Evolutionary conservation across 2,888 invertebrate genomes (phyloP).

Genomic region (Acholoe squamosa): DNA sequence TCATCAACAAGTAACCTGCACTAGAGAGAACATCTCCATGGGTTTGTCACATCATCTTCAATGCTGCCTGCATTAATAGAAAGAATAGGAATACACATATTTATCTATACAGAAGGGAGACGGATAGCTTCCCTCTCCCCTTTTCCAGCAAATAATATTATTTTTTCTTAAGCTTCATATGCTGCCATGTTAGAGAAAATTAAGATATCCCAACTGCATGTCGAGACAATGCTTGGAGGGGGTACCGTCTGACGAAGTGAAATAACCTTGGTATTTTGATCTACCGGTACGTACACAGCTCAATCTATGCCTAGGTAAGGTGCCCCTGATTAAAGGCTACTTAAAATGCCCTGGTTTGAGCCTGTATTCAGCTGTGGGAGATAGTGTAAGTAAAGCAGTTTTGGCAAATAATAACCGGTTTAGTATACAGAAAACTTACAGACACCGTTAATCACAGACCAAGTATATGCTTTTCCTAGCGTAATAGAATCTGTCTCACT

Average conservation of each 20-base stretch:
- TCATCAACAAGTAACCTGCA: conserved; percentile 1
- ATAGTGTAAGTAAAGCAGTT: conserved; percentile 1
- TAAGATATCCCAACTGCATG: not conserved
- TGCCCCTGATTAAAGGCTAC: not conserved
- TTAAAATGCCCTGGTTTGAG: conserved; percentile 5
- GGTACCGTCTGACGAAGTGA: not conserved
- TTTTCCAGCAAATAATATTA: not conserved
- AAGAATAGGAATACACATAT: not conserved
- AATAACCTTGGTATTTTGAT: not conserved
- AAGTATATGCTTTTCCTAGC: not conserved
- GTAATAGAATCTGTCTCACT: too few relatives aligned
- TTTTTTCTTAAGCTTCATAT: not conserved
- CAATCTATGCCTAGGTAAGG: not conserved
- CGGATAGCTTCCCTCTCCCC: not conserved
- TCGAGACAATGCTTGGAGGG: not conserved
- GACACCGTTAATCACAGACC: not conserved
- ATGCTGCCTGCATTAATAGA: conserved; percentile 45
- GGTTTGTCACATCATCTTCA: not conserved
- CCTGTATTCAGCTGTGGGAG: conserved; percentile 9
- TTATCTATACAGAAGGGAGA: not conserved
- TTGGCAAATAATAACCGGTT: conserved; percentile 13
- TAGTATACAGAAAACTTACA: not conserved
- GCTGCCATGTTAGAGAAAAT: conserved; percentile 48
- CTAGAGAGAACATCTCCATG: conserved; percentile 5
- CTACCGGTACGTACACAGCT: not conserved